phyloP scores from a whole-genome alignment of 1,140 invertebrate genomes.

The Notospermus geniculatus region DNA sequence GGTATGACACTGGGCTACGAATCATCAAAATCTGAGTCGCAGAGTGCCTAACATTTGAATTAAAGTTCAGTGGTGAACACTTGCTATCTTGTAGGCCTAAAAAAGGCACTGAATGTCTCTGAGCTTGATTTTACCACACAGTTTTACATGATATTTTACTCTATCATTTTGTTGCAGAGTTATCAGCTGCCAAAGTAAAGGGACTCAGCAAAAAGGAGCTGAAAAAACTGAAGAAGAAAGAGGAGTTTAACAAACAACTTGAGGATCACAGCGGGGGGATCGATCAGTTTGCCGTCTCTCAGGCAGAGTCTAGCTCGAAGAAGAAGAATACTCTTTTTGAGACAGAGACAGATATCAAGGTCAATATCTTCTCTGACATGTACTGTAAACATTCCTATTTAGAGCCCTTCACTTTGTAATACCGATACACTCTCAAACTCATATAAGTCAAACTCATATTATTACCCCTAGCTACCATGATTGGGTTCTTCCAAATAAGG shows the following conservation, averaged over 20 bases:
- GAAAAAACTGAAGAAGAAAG: constrained; percentile 85
- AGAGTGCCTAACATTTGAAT: not conserved
- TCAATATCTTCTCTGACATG: constrained; percentile 46
- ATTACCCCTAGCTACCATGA: too few species aligned
- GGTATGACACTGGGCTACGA: constrained; percentile 21
- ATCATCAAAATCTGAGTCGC: not conserved
- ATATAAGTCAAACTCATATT: too few species aligned
- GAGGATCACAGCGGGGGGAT: constrained; percentile 75
- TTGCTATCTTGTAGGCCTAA: not conserved
- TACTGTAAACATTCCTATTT: not conserved
- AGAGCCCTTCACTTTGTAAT: not conserved
- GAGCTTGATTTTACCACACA: too few species aligned
- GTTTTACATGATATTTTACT: too few species aligned
- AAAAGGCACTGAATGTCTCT: too few species aligned
- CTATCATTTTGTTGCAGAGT: too few species aligned
- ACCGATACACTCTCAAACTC: not conserved
- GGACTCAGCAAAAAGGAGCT: constrained; percentile 86
- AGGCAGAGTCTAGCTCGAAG: constrained; percentile 78
- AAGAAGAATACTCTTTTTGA: constrained; percentile 78
- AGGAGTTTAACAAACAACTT: constrained; percentile 87
- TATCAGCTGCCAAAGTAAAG: constrained; percentile 43
- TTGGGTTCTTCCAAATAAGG: not conserved
- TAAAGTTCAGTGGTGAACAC: not conserved
- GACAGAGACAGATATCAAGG: constrained; percentile 96
- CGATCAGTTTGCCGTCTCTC: constrained; percentile 92